Base-by-base conservation (phyloP, 2,113 vertebrate species). In the Leptobrachium leishanense region DNA sequence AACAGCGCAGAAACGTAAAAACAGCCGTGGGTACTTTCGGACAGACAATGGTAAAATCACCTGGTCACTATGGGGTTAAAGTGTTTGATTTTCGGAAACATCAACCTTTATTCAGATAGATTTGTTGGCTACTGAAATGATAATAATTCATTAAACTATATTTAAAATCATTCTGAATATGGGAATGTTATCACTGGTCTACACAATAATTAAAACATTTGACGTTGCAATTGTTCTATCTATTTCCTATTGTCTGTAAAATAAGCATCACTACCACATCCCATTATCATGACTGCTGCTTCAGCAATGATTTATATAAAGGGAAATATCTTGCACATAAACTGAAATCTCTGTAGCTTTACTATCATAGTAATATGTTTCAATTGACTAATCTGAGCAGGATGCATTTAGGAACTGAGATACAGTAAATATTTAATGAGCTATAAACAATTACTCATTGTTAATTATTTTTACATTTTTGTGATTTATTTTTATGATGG, bases 331-430 rank as follows among this genome's bases (percentile, higher is more conserved):
- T 83, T 83, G 80, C 65, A 82, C 72, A 85, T 85, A 87, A 88
- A 90, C 83, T 87, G 91, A 88, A 85, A 82, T 85, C 85, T 87
- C 83, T 86, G 76, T 81, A 85, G 86, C 79, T 89, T 90, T 88
- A 87, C 86, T 88, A 90, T 90, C 85, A 90, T 88, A 89, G 82
- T 87, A 90, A 82, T 90, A 85, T 65, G 83, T 91, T 90, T 90
- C 86, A 89, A 88, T 84, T 84, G 84, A 88, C 84, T 90, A 90
- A 88, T 82, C 85, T 88, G 86, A 65, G 82, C 83, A 85, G 86
- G 86, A 90, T 88, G 86, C 89, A 86, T 88, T 90, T 86, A 90
- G 85, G 88, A 88, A 87, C 90, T 88, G 86, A 82, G 64, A 85
- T 85, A 81, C 84, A 90, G 81, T 88, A 86, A 89, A 82, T 83